These are phyloP conservation scores for Acronicta leporina DNA, from an alignment of 2,888 invertebrate genomes.

Conservation along the genomic window DNA sequence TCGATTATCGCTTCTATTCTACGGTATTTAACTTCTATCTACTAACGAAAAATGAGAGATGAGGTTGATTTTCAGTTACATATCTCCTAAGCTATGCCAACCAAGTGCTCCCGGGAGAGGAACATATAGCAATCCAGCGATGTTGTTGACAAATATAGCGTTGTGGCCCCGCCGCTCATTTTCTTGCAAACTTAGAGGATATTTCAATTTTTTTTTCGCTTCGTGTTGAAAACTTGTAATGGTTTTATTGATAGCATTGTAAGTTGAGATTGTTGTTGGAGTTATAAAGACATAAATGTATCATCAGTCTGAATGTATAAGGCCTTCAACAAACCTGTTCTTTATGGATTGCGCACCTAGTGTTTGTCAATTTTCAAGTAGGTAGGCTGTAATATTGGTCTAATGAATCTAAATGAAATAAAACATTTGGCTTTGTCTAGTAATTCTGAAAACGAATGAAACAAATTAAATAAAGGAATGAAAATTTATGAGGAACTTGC, in stretches of 20 bases:
- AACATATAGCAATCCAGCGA: constrained; percentile 48
- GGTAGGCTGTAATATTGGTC: no score
- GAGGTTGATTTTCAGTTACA: neutral
- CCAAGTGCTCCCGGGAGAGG: constrained; percentile 42
- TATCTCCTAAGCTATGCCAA: constrained; percentile 39
- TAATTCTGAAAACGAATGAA: no score
- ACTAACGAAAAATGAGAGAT: neutral
- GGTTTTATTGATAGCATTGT: constrained; percentile 43
- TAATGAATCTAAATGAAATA: no score
- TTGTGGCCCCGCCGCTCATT: constrained; percentile 39
- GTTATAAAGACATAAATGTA: no score
- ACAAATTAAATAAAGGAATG: no score
- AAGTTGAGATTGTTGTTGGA: no score
- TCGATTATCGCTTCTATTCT: no score
- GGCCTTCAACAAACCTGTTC: neutral
- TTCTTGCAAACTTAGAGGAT: constrained; percentile 49
- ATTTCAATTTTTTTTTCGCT: constrained; percentile 45
- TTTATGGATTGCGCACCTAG: neutral
- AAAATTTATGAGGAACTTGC: no score
- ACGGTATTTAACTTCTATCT: no score
- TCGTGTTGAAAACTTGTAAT: constrained; percentile 9
- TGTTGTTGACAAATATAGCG: constrained; percentile 54
- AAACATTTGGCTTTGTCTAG: no score
- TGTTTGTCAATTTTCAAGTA: no score
- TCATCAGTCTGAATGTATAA: no score